Evolutionary conservation across 2,797 vertebrate genomes (phyloP), one percentile per base, ranked within the genome.

Genomic region (Malurus leucopterus): DNA sequence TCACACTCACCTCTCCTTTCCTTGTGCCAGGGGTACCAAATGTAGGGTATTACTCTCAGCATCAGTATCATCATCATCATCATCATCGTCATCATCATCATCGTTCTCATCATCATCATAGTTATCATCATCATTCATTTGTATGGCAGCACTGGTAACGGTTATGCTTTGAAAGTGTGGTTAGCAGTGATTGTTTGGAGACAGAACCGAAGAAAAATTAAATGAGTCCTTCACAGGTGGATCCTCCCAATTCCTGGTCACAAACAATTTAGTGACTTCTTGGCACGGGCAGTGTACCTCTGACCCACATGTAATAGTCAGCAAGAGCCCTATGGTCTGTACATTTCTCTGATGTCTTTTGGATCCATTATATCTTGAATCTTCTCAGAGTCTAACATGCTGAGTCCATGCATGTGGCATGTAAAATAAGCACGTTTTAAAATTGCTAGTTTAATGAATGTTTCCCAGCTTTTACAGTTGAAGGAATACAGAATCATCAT

Each of bases 341-440:
- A 9, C 2, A 36, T 76, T 64, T 71, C 32, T 57, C 47, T 61
- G 43, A 10, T 23, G 14, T 57, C 38, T 80, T 86, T 61, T 54
- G 81, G 36, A 44, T 74, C 16, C 10, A 2, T 44, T 71, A 13
- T 8, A 27, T 23, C 77, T 68, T 9, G n/a, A 38, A 85, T 34
- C 12, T 62, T 40, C 78, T 67, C 49, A 36, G 6, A 30, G 19
- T 13, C 83, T 38, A 3, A 0, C 0, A 22, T 43, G 57, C 44
- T 40, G 15, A 81, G 38, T 46, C 41, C 44, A 16, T 12, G 18
- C 0, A 0, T 26, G 24, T 24, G n/a, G 29, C 21, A 21, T 19
- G 27, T 63, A 36, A 78, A 86, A 78, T 21, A 69, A 78, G 24
- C 5, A 8, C 59, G 50, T 41, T 88, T 88, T 79, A 77, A 46